Base-by-base conservation (phyloP, 2,797 vertebrate genomes). In the Aselliscus stoliczkanus region DNA sequence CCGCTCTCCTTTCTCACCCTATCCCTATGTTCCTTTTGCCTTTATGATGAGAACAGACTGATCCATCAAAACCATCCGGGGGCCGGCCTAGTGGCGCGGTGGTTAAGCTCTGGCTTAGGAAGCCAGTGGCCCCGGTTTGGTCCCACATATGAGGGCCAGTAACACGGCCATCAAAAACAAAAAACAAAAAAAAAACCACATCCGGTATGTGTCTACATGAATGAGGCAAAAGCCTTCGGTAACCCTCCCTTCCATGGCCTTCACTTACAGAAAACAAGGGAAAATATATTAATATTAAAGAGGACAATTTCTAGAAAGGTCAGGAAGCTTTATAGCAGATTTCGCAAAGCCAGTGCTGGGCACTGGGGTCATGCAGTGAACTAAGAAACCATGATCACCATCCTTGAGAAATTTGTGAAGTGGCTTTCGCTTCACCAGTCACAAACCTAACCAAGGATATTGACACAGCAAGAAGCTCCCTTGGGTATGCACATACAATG, bases 41-140 rank as follows among this genome's bases (percentile, higher is more conserved):
- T 44, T 56, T 25, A 1, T 39, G 12, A 77, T 18, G 31, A 86
- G 50, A 82, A 34, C 42, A 12, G 56, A 60, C 17, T 0, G 8
- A 34, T 1, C 4, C 9, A 12, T 8, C 37, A 4, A n/a, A 5
- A 34, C 62, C 31, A 18, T 2, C 3, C n/a, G n/a, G n/a, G n/a
- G n/a, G n/a, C n/a, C n/a, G n/a, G n/a, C n/a, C n/a, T n/a, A n/a
- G n/a, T n/a, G n/a, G n/a, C n/a, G n/a, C n/a, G n/a, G n/a, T n/a
- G n/a, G n/a, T n/a, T n/a, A n/a, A n/a, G n/a, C n/a, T n/a, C n/a
- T n/a, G n/a, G n/a, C n/a, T n/a, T n/a, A n/a, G n/a, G n/a, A n/a
- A n/a, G n/a, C n/a, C n/a, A n/a, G n/a, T n/a, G n/a, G n/a, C n/a
- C n/a, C n/a, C n/a, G n/a, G n/a, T n/a, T n/a, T n/a, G n/a, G n/a